These are phyloP conservation scores for Hippoglossus hippoglossus DNA, from an alignment of 2,797 vertebrate genomes.

Conservation along the genomic window DNA sequence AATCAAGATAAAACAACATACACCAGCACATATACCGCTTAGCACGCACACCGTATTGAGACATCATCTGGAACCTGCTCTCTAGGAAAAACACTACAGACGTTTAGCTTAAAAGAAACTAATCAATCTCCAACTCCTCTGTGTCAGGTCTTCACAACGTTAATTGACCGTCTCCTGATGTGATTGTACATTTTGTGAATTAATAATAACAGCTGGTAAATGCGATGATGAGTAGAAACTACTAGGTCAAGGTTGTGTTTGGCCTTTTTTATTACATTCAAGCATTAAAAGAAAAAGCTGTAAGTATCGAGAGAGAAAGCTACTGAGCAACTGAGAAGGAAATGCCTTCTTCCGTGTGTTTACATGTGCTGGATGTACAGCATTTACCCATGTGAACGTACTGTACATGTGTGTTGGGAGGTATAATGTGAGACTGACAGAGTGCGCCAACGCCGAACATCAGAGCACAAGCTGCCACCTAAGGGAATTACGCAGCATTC, in stretches of 20 bases:
- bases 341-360: neutral
- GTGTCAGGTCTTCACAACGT: neutral
- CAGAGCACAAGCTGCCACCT: constrained; percentile 53
- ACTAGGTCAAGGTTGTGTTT: constrained; percentile 10
- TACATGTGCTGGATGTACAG: neutral
- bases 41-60: constrained; percentile 1
- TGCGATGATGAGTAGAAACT: constrained; percentile 9
- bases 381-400: constrained; percentile 4
- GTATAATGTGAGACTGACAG: constrained; percentile 21
- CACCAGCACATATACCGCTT: neutral
- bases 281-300: neutral
- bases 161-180: constrained; percentile 31
- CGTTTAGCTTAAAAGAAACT: neutral
- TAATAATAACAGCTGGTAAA: constrained; percentile 28
- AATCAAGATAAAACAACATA: constrained; percentile 10
- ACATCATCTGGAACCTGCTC: neutral
- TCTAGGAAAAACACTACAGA: neutral
- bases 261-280: neutral
- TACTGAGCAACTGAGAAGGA: neutral
- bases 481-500: constrained; percentile 71
- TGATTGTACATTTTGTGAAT: constrained; percentile 11
- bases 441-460: constrained; percentile 43
- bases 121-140: neutral
- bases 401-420: neutral
- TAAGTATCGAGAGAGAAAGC: neutral